Evolutionary conservation across 2,888 invertebrate genomes (phyloP).

Genomic region (Eupeodes luniger): DNA sequence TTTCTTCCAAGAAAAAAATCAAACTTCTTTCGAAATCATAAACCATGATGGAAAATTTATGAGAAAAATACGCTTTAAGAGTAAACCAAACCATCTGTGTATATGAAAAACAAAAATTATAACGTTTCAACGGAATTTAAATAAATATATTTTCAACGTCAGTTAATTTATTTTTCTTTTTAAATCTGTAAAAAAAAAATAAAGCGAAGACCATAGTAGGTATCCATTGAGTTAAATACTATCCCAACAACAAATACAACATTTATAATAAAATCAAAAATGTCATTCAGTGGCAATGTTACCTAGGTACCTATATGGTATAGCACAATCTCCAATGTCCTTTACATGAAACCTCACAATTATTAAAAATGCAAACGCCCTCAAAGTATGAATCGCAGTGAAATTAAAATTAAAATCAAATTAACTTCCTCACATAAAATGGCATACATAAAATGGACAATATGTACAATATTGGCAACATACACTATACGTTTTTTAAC

Average conservation of each 20-base stretch:
- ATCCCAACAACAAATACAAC: not conserved
- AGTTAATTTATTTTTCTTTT: no score
- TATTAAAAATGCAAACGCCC: conserved; percentile 17
- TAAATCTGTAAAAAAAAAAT: no score
- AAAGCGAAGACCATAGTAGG: not conserved
- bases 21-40: no score
- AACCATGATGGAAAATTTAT: no score
- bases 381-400: conserved; percentile 18
- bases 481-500: conserved; percentile 26
- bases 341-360: conserved; percentile 20
- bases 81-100: no score
- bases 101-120: no score
- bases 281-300: not conserved
- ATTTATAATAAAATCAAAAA: not conserved
- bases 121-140: no score
- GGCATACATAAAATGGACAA: not conserved
- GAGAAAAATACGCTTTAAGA: no score
- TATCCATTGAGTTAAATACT: not conserved
- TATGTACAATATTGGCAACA: conserved; percentile 30
- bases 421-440: conserved; percentile 44
- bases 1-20: no score
- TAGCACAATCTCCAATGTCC: not conserved
- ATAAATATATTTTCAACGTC: no score
- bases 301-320: no score
- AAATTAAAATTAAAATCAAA: conserved; percentile 48